phyloP scores from a whole-genome alignment of 2,888 invertebrate species.

The Phengaris alcon region DNA sequence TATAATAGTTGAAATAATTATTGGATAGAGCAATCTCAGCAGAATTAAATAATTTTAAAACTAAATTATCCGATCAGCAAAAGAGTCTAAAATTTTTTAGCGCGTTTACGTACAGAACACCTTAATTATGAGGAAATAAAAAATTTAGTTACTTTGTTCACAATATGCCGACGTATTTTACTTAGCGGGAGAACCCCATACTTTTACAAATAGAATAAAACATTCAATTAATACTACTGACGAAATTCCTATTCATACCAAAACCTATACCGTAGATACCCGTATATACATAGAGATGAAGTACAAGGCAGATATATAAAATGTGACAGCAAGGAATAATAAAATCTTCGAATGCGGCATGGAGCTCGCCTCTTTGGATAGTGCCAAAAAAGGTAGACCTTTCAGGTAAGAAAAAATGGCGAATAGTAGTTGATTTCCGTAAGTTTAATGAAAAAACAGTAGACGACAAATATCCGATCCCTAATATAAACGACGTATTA shows the following conservation, averaged over 20 bases:
- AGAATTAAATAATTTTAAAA: conserved; percentile 20
- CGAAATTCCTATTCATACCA: conserved; percentile 30
- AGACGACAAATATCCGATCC: conserved; percentile 33
- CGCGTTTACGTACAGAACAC: conserved; percentile 21
- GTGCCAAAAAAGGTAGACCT: conserved; percentile 41
- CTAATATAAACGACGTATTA: no score
- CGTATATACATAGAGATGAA: conserved; percentile 30
- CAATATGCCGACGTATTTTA: neutral
- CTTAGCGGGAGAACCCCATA: conserved; percentile 31
- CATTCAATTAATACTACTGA: conserved; percentile 29
- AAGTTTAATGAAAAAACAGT: conserved; percentile 40
- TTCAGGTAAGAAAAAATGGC: conserved; percentile 36
- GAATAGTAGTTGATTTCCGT: conserved; percentile 42
- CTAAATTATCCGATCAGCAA: conserved; percentile 14
- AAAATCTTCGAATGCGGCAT: conserved; percentile 39
- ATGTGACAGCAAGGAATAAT: conserved; percentile 31
- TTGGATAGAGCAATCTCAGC: conserved; percentile 23
- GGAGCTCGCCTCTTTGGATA: conserved; percentile 42
- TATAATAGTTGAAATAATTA: no score
- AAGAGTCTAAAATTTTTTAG: conserved; percentile 20
- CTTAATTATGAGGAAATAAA: conserved; percentile 13
- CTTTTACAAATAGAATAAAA: conserved; percentile 29
- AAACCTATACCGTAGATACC: conserved; percentile 34
- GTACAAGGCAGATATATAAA: conserved; percentile 32
- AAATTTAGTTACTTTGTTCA: conserved; percentile 29